These are phyloP conservation scores for Engraulis encrasicolus DNA, from an alignment of 2,113 vertebrate species.

Conservation along the genomic window DNA sequence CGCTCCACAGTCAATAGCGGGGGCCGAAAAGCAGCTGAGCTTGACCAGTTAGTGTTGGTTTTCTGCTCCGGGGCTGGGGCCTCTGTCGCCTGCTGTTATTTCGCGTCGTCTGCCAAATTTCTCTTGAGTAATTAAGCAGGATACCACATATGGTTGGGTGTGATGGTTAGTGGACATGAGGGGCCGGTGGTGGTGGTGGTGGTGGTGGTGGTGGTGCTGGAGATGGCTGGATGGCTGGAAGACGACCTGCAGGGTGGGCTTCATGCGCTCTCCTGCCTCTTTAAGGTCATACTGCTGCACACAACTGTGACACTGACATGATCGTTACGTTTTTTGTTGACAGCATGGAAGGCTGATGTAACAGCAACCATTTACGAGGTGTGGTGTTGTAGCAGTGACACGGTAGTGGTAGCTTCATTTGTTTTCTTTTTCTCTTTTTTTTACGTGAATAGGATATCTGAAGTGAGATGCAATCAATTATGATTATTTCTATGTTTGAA, in stretches of 20 bases:
- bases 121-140: slow-evolving; percentile 69
- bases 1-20: slow-evolving; percentile 42
- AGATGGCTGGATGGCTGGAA: no score
- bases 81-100: slow-evolving; percentile 67
- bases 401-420: background rate
- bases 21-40: slow-evolving; percentile 60
- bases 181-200: background rate
- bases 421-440: no score
- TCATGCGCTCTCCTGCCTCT: slow-evolving; percentile 12
- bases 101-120: slow-evolving; percentile 61
- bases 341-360: slow-evolving; percentile 20
- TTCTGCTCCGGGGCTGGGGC: slow-evolving; percentile 64
- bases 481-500: slow-evolving; percentile 65
- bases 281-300: slow-evolving; percentile 21
- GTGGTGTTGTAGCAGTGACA: background rate
- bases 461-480: slow-evolving; percentile 65
- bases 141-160: slow-evolving; percentile 65
- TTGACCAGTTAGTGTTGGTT: slow-evolving; percentile 69
- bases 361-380: background rate
- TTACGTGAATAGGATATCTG: slow-evolving; percentile 42
- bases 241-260: background rate
- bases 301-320: slow-evolving; percentile 16
- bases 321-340: background rate
- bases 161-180: slow-evolving; percentile 53
- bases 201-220: background rate